phyloP scores from a whole-genome alignment of 2,113 vertebrate species.

The Egretta garzetta region DNA sequence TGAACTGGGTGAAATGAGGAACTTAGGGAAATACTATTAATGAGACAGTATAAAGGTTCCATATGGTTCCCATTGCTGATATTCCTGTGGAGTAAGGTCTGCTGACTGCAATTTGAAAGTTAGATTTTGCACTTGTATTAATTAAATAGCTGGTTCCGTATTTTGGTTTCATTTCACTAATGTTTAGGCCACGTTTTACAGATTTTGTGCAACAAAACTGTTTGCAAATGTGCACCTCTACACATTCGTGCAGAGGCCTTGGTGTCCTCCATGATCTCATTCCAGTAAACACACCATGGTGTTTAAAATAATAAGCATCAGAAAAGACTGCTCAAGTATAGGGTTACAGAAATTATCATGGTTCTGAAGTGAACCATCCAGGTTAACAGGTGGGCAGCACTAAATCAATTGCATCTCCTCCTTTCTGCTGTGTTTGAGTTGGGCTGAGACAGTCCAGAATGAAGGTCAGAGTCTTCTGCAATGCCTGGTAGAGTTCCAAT shows the following conservation, averaged over 20 bases:
- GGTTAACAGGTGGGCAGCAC: neutral
- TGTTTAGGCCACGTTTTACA: neutral
- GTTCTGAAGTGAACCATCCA: neutral
- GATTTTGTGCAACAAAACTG: neutral
- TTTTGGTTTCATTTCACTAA: neutral
- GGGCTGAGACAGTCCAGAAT: neutral
- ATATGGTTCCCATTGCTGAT: neutral
- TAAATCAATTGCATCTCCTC: neutral
- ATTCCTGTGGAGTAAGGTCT: neutral
- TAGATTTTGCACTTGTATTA: neutral
- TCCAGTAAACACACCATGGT: neutral
- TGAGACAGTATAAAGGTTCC: neutral
- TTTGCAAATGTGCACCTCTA: neutral
- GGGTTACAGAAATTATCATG: neutral
- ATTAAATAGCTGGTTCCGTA: neutral
- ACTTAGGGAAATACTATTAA: neutral
- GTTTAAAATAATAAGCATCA: neutral
- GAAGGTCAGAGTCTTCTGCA: conserved; percentile 21
- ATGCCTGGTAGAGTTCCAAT: neutral
- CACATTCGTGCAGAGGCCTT: neutral
- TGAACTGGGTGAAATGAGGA: neutral
- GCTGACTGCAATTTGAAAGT: neutral
- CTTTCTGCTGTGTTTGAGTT: neutral
- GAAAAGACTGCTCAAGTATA: neutral
- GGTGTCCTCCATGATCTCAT: neutral